These are phyloP conservation scores for Drosophila formosana DNA, from an alignment of 2,888 invertebrate genomes.

Conservation along the genomic window DNA sequence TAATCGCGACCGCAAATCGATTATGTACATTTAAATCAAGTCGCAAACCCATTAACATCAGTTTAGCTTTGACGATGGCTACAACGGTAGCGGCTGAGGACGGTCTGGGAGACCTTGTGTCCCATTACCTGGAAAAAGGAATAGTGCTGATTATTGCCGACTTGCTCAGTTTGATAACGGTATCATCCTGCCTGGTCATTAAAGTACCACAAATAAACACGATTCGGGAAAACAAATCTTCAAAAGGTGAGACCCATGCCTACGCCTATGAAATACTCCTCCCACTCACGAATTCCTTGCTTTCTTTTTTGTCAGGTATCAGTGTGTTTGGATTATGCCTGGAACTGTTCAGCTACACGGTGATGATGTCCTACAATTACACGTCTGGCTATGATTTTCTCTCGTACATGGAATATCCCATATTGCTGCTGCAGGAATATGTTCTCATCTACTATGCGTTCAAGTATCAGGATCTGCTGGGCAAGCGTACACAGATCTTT, in stretches of 20 bases:
- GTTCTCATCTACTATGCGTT: constrained; percentile 90
- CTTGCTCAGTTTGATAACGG: constrained; percentile 90
- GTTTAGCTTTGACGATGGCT: constrained; percentile 46
- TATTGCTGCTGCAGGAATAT: constrained; percentile 91
- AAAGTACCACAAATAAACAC: constrained; percentile 94
- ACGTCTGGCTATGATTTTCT: constrained; percentile 90
- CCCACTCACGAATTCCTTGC: constrained; percentile 13
- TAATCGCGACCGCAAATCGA: constrained; percentile 39
- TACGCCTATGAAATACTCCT: not conserved
- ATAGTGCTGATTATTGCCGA: constrained; percentile 85
- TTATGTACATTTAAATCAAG: constrained; percentile 44
- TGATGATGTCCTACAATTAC: constrained; percentile 93
- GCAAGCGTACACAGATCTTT: constrained; percentile 82
- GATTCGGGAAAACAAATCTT: constrained; percentile 88
- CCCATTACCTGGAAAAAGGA: constrained; percentile 81
- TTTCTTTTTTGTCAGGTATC: constrained; percentile 66
- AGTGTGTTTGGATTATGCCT: constrained; percentile 83
- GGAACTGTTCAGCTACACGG: constrained; percentile 89
- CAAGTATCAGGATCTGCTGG: constrained; percentile 88
- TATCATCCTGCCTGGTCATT: constrained; percentile 90
- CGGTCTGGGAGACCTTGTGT: constrained; percentile 53
- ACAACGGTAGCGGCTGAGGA: constrained; percentile 37
- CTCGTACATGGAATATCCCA: constrained; percentile 94
- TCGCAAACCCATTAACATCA: constrained; percentile 31
- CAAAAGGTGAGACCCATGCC: constrained; percentile 87